Percentiles rank a stretch among this genome's conserved stretches.
These are phyloP conservation scores for Orbicella faveolata DNA, from an alignment of 64 coral and sea anemone genomes.

Conservation along the genomic window DNA sequence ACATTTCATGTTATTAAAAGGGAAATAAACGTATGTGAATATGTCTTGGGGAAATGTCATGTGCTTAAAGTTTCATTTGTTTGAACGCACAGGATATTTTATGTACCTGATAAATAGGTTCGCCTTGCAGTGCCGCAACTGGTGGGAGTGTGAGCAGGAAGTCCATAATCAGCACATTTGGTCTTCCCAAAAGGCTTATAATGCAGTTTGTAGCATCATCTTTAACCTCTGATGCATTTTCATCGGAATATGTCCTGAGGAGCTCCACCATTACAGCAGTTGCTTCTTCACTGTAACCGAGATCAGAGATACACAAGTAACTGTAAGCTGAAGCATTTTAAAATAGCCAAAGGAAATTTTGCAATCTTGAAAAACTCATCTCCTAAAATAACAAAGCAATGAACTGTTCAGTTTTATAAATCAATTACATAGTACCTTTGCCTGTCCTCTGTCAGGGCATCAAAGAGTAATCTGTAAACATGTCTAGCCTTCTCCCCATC, in stretches of 20 bases:
- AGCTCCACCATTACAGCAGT: conserved; percentile 94
- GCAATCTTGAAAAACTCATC: neutral
- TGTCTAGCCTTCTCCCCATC: conserved; percentile 78
- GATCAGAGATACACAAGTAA: neutral
- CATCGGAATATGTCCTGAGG: conserved; percentile 88
- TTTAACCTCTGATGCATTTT: conserved; percentile 78
- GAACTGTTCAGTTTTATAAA: too few relatives aligned
- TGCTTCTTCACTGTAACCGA: conserved; percentile 79
- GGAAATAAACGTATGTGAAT: neutral
- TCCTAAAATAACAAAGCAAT: too few relatives aligned
- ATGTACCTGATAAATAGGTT: conserved; percentile 83
- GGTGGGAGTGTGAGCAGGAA: conserved; percentile 73
- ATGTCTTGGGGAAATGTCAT: neutral
- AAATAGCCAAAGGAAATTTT: neutral
- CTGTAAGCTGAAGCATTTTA: neutral
- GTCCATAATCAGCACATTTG: conserved; percentile 93
- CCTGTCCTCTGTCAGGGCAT: conserved; percentile 78
- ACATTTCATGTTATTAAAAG: neutral
- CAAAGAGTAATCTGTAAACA: conserved; percentile 78
- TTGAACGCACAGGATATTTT: too few relatives aligned
- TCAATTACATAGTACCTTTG: conserved; percentile 45
- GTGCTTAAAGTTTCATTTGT: too few relatives aligned
- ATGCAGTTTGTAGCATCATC: conserved; percentile 93
- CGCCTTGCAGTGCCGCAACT: conserved; percentile 79
- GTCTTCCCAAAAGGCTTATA: conserved; percentile 71